Conservation (phyloP, 2,113 vertebrate species). For the Hirundichthys speculiger region DNA sequence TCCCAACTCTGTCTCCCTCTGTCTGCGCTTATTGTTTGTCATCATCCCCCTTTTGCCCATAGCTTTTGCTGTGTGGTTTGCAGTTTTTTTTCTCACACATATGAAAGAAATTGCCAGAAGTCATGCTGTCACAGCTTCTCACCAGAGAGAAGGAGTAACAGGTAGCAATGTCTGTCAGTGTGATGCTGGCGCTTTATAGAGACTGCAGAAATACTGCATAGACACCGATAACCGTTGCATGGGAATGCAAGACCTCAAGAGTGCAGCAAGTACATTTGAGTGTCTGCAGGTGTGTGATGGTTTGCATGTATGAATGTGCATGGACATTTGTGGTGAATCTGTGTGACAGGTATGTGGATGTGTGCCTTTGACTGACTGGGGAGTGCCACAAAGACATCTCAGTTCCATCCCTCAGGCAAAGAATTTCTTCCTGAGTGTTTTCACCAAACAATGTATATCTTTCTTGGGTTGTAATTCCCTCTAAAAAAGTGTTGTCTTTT, state of each 20-base stretch:
- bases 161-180: conserved; percentile 52
- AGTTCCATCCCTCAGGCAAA: conserved; percentile 64
- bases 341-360: conserved; percentile 21
- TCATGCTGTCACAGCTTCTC: conserved; percentile 41
- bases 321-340: conserved; percentile 14
- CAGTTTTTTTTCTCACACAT: conserved; percentile 16
- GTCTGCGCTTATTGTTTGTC: conserved; percentile 16
- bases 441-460: conserved; percentile 68
- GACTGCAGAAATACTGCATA: conserved; percentile 26
- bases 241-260: conserved; percentile 10
- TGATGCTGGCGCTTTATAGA: conserved; percentile 47
- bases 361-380: conserved; percentile 33
- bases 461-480: conserved; percentile 57
- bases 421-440: conserved; percentile 63
- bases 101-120: conserved; percentile 14
- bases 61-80: conserved; percentile 10
- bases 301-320: neutral
- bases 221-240: conserved; percentile 39
- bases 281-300: too few species aligned
- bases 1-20: conserved; percentile 47
- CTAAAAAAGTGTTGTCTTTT: conserved; percentile 53
- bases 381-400: conserved; percentile 46
- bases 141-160: conserved; percentile 43
- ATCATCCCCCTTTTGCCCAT: conserved; percentile 16
- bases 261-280: neutral